These are phyloP conservation scores for Sarcoramphus papa DNA, from an alignment of 2,797 vertebrate species.

Conservation along the genomic window DNA sequence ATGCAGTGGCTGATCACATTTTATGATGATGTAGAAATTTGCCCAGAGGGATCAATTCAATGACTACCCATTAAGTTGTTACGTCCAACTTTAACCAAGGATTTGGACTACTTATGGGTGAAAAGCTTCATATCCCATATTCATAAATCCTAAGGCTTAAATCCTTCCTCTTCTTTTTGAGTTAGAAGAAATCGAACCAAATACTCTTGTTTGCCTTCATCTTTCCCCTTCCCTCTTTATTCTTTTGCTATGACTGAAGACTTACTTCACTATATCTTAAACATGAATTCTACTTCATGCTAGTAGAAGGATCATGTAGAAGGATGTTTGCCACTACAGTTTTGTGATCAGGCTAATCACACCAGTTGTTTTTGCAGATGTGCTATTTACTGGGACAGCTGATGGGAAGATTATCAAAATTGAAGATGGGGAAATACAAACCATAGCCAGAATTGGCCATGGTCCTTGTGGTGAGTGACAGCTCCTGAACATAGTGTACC, in stretches of 20 bases:
- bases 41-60: neutral
- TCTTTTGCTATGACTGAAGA: neutral
- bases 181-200: neutral
- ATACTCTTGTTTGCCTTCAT: neutral
- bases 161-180: neutral
- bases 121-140: neutral
- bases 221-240: neutral
- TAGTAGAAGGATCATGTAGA: neutral
- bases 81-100: neutral
- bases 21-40: neutral
- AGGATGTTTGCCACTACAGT: neutral
- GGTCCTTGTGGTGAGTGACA: conserved; percentile 86
- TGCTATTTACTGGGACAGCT: conserved; percentile 88
- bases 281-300: neutral
- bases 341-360: neutral
- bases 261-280: neutral
- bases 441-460: conserved; percentile 82
- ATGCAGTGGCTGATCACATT: neutral
- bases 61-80: neutral
- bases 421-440: conserved; percentile 81
- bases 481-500: neutral
- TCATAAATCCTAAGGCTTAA: neutral
- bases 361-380: conserved; percentile 77
- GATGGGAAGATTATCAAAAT: conserved; percentile 91
- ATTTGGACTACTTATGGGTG: neutral